Evolutionary conservation across 2,888 invertebrate species (phyloP).

Genomic region (Eubasilissa splendida): DNA sequence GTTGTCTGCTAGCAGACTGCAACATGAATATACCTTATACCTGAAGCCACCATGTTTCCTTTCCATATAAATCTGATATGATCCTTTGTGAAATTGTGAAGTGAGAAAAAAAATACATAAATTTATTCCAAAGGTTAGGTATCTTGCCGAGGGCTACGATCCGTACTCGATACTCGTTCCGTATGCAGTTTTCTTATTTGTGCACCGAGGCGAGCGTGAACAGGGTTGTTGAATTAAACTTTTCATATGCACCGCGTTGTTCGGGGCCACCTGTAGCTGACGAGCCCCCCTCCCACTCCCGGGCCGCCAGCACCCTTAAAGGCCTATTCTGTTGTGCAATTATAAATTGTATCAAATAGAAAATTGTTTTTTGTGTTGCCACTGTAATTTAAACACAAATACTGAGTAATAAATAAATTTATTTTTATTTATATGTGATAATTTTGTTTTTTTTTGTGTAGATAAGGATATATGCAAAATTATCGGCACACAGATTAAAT

Average conservation of each 20-base stretch:
- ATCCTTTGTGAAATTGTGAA: slow-evolving; percentile 10
- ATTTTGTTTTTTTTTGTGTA: no score
- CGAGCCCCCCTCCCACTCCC: slow-evolving; percentile 15
- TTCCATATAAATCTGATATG: slow-evolving; percentile 2
- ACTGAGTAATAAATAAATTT: not conserved
- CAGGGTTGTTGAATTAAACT: not conserved
- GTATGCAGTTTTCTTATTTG: no score
- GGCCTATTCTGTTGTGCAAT: slow-evolving; percentile 7
- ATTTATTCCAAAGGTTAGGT: no score
- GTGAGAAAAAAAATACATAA: not conserved
- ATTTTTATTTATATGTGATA: no score
- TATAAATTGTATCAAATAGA: not conserved
- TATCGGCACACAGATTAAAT: no score
- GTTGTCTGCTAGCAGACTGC: no score
- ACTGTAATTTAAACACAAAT: not conserved
- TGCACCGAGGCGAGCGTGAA: not conserved
- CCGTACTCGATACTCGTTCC: no score
- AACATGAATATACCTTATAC: not conserved
- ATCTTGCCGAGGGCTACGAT: no score
- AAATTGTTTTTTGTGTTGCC: not conserved
- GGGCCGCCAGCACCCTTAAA: not conserved
- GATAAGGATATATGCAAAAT: no score
- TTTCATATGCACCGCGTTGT: slow-evolving; percentile 9
- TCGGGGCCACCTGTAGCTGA: slow-evolving; percentile 52
- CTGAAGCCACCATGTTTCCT: not conserved